Evolutionary conservation across 2,888 invertebrate species (phyloP).

Genomic region (Macrostomum cliftonense): DNA sequence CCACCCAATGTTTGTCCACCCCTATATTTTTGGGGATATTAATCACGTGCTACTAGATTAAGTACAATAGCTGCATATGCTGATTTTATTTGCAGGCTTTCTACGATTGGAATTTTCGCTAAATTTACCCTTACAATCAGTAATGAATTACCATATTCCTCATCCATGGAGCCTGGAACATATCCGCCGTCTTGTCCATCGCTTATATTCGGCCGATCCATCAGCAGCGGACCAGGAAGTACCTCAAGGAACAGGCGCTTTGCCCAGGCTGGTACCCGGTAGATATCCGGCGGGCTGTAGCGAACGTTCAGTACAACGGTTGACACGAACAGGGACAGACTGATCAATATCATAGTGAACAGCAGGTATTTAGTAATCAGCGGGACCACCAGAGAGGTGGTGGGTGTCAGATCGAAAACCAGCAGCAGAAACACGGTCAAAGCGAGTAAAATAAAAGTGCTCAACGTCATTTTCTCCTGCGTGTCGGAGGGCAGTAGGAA

Average conservation of each 20-base stretch:
- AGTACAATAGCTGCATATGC: no score
- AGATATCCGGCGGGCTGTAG: slow-evolving; percentile 84
- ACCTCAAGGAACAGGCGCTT: slow-evolving; percentile 77
- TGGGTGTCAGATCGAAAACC: slow-evolving; percentile 76
- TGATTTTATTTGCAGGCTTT: no score
- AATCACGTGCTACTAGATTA: no score
- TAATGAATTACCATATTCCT: no score
- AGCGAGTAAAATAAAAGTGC: slow-evolving; percentile 83
- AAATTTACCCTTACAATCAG: no score
- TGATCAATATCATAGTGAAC: slow-evolving; percentile 90
- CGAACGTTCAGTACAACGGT: slow-evolving; percentile 84
- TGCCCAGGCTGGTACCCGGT: slow-evolving; percentile 87
- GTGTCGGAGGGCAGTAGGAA: slow-evolving; percentile 89
- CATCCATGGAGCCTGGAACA: no score
- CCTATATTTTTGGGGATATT: no score
- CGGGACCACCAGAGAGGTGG: slow-evolving; percentile 60
- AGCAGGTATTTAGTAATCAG: slow-evolving; percentile 56
- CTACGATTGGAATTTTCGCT: no score
- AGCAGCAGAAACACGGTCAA: slow-evolving; percentile 89
- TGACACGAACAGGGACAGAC: slow-evolving; percentile 74
- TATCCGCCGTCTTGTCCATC: not conserved
- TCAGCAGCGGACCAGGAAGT: slow-evolving; percentile 65
- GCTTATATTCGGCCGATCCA: slow-evolving; percentile 50
- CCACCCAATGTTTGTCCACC: no score
- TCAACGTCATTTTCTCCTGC: slow-evolving; percentile 87